Base-by-base conservation (phyloP, 1,140 invertebrate species). In the Neotoxoptera formosana region DNA sequence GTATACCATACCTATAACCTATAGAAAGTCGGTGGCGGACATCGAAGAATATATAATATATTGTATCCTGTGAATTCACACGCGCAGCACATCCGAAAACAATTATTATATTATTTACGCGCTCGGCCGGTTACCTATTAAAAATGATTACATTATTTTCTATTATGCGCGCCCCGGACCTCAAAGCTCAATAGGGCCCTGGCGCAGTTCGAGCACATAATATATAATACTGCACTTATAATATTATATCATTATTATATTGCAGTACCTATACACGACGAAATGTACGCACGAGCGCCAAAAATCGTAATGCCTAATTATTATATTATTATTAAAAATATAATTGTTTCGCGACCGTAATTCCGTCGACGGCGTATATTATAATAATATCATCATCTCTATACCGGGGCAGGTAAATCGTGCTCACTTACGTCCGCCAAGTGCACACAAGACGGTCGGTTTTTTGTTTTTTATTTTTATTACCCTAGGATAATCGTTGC, bases 401-500 rank as follows among this genome's bases (percentile, higher is more conserved):
- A n/a, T n/a, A 76, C 30, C 30, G n/a, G 60, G 60, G 60, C 30
- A 34, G n/a, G 30, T 34, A 76, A 76, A 76, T 76, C 60, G 60
- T 76, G 60, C 60, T 76, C 30, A 30, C 60, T 76, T 76, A 34
- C 4, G 30, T 76, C 60, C n/a, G 4, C n/a, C n/a, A 60, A 60
- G 56, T 9, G 25, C 56, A 3, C 30, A 60, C 25, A 30, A 76
- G 60, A n/a, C 30, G 14, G 34, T 41, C 45, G 36, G 1, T 86
- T 84, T 84, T 41, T 84, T 41, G 36, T 41, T 23, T 84, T 84
- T 45, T 41, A 25, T 84, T 84, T 84, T 41, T 86, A 86, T 86
- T 86, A 86, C 83, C 36, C 60, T 76, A 76, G 60, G 30, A 76
- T 76, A 76, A 76, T 76, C n/a, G 60, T n/a, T 76, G 41, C 41